These are phyloP conservation scores for Tribolium castaneum DNA, from an alignment of 1,140 invertebrate species.

Conservation along the genomic window DNA sequence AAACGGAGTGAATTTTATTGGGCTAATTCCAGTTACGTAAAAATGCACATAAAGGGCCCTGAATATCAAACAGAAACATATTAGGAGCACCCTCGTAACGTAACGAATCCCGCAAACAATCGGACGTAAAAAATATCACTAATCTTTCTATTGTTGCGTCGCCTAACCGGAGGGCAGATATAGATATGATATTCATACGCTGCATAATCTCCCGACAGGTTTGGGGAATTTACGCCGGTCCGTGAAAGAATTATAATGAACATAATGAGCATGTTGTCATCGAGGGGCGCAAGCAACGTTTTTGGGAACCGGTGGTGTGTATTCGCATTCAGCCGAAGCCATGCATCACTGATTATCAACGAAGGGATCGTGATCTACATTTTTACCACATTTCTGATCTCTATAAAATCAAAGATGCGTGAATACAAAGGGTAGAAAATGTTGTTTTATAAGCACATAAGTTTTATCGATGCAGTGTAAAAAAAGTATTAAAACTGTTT, in stretches of 20 bases:
- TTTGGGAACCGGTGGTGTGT: constrained; percentile 11
- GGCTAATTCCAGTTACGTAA: constrained; percentile 30
- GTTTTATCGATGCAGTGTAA: constrained; percentile 29
- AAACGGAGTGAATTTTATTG: constrained; percentile 13
- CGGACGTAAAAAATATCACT: constrained; percentile 34
- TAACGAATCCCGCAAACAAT: constrained; percentile 27
- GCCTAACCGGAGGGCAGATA: constrained; percentile 13
- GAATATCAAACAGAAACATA: constrained; percentile 31
- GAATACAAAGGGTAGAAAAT: constrained; percentile 34
- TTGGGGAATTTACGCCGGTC: constrained; percentile 4
- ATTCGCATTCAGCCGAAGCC: constrained; percentile 6
- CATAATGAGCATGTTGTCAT: constrained; percentile 36
- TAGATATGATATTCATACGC: constrained; percentile 40
- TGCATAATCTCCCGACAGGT: constrained; percentile 35
- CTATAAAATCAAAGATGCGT: constrained; percentile 37
- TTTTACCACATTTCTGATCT: constrained; percentile 34
- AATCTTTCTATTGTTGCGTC: constrained; percentile 21
- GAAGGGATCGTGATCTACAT: constrained; percentile 26
- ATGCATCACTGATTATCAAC: constrained; percentile 31
- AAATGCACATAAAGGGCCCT: constrained; percentile 18
- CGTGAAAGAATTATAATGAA: constrained; percentile 32
- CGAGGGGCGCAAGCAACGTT: constrained; percentile 3
- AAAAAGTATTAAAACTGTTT: constrained; percentile 32
- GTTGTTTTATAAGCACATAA: constrained; percentile 30
- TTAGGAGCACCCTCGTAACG: constrained; percentile 23